Evolutionary conservation across 2,797 vertebrate genomes (phyloP).

Genomic region (Cynodonichthys magdalenae): DNA sequence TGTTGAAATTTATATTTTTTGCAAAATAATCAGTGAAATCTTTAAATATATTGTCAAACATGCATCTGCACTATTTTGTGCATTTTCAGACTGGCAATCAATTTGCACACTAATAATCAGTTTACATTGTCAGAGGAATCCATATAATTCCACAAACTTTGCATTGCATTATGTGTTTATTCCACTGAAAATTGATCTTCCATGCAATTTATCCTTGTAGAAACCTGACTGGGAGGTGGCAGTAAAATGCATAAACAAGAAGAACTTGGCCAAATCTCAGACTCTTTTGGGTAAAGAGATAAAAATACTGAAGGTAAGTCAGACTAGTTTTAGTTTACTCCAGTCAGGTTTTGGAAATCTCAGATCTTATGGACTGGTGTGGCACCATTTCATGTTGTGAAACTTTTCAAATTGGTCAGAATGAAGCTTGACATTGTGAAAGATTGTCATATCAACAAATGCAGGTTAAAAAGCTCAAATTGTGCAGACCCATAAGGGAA

Average conservation of each 20-base stretch:
- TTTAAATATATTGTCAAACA: background rate
- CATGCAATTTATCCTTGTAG: slow-evolving; percentile 65
- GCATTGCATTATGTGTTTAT: background rate
- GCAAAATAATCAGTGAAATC: too few relatives aligned
- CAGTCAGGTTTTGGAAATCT: background rate
- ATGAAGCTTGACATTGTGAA: slow-evolving; percentile 4
- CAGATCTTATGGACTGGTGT: background rate
- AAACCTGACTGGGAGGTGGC: slow-evolving; percentile 97
- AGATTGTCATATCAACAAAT: background rate
- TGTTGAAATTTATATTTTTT: too few relatives aligned
- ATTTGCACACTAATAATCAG: background rate
- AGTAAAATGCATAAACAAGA: slow-evolving; percentile 98
- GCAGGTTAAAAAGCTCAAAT: background rate
- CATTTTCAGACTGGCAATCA: background rate
- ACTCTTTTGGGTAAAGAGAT: slow-evolving; percentile 96
- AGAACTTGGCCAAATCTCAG: slow-evolving; percentile 96
- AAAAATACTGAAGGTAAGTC: slow-evolving; percentile 94
- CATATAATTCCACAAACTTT: background rate
- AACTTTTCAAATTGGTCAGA: background rate
- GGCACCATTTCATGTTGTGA: background rate
- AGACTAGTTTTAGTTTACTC: background rate
- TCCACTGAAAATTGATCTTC: background rate
- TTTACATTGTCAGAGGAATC: background rate
- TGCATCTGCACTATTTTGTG: background rate
- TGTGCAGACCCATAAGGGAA: too few relatives aligned